Evolutionary conservation across 2,797 vertebrate species (phyloP).

Genomic region (Sebastiscus albofasciatus): DNA sequence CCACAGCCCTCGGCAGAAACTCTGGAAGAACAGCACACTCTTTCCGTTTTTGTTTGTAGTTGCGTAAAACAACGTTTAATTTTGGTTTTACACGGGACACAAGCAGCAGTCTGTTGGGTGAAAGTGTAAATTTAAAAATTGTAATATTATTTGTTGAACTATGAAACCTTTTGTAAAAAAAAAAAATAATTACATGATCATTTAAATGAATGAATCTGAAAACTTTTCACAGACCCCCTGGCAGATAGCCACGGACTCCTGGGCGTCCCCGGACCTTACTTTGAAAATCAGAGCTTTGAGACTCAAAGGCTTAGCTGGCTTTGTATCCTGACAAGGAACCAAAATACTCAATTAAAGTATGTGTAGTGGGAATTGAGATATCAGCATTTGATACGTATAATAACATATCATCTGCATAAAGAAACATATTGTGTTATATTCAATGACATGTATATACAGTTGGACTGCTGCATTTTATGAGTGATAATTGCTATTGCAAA

Average conservation of each 20-base stretch:
- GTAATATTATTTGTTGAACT: too few relatives aligned
- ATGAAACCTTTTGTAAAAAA: too few relatives aligned
- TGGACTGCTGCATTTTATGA: neutral
- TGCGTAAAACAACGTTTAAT: too few relatives aligned
- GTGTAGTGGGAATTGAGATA: neutral
- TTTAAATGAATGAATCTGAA: too few relatives aligned
- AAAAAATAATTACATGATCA: too few relatives aligned
- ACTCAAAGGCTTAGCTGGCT: too few relatives aligned
- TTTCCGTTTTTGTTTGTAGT: neutral
- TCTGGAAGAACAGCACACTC: neutral
- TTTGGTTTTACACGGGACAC: too few relatives aligned
- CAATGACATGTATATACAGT: neutral
- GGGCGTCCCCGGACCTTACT: too few relatives aligned
- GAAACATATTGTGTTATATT: neutral
- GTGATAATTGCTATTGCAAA: neutral
- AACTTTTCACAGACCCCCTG: accelerated
- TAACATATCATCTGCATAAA: constrained; percentile 2
- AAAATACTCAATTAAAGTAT: neutral
- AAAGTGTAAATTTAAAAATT: too few relatives aligned
- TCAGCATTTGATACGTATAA: neutral
- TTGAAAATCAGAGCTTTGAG: too few relatives aligned
- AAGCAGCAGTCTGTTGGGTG: too few relatives aligned
- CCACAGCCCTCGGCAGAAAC: neutral
- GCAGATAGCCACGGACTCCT: too few relatives aligned
- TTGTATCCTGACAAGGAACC: neutral